These are phyloP conservation scores for Corvus moneduloides DNA, from an alignment of 2,113 vertebrate genomes.

Conservation along the genomic window DNA sequence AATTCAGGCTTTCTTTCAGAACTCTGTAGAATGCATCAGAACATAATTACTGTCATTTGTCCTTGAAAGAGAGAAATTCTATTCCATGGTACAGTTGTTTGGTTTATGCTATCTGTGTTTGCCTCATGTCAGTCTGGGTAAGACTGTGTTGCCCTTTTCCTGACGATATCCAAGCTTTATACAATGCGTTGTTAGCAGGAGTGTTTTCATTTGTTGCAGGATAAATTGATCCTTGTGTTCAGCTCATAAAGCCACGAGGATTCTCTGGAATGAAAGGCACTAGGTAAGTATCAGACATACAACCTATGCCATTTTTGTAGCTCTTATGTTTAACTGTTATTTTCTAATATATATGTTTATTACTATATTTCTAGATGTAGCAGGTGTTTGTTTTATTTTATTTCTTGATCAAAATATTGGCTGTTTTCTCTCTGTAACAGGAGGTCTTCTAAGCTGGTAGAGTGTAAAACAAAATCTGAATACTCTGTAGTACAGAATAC, in stretches of 20 bases:
- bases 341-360: not conserved
- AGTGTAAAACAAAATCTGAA: not conserved
- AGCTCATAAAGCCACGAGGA: not conserved
- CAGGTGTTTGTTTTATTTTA: not conserved
- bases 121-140: not conserved
- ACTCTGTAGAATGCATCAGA: not conserved
- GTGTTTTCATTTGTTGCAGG: not conserved
- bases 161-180: not conserved
- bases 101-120: not conserved
- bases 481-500: not conserved
- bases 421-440: not conserved
- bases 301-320: not conserved
- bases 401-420: not conserved
- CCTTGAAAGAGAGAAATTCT: not conserved
- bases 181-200: not conserved
- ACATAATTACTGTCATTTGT: not conserved
- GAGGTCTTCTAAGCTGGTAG: not conserved
- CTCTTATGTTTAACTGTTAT: not conserved
- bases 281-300: not conserved
- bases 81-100: no score
- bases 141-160: not conserved
- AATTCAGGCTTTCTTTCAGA: not conserved
- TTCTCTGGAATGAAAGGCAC: not conserved
- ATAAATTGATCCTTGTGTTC: not conserved
- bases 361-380: not conserved